Conservation (phyloP, 1,140 invertebrate genomes). For the Agrilus planipennis region DNA sequence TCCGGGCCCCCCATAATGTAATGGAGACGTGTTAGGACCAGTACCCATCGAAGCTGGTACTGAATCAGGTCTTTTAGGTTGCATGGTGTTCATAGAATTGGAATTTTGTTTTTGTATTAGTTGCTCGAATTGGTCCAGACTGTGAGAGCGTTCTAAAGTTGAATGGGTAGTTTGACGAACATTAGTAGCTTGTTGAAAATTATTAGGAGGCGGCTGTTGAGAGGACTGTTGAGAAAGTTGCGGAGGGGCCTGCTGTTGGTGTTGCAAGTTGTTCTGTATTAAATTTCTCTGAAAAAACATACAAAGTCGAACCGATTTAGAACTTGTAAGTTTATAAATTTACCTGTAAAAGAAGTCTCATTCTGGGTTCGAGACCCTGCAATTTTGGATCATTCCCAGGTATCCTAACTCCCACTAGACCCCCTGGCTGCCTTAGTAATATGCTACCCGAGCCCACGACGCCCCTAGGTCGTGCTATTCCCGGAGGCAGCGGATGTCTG, state of each 20-base stretch:
- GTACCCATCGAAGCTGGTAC: slow-evolving; percentile 21
- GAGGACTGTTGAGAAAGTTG: slow-evolving; percentile 8
- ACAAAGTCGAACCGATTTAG: too few relatives aligned
- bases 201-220: background rate
- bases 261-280: too few relatives aligned
- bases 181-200: slow-evolving; percentile 2
- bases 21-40: too few relatives aligned
- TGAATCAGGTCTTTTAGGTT: background rate
- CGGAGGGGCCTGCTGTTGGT: background rate
- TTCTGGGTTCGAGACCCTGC: slow-evolving; percentile 39
- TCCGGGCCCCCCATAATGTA: slow-evolving; percentile 10
- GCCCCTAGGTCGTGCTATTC: slow-evolving; percentile 36
- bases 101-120: slow-evolving; percentile 19
- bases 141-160: too few relatives aligned
- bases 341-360: slow-evolving; percentile 38
- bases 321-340: too few relatives aligned
- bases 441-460: slow-evolving; percentile 14
- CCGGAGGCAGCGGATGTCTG: slow-evolving; percentile 45
- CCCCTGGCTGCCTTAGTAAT: slow-evolving; percentile 16
- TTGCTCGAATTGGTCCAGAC: slow-evolving; percentile 27
- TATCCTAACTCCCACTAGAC: slow-evolving; percentile 19
- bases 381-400: slow-evolving; percentile 23
- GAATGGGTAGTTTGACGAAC: too few relatives aligned
- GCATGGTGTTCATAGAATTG: too few relatives aligned
- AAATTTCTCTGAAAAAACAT: too few relatives aligned